Conservation (phyloP, 2,113 vertebrate genomes). For the Emydocephalus ijimae region DNA sequence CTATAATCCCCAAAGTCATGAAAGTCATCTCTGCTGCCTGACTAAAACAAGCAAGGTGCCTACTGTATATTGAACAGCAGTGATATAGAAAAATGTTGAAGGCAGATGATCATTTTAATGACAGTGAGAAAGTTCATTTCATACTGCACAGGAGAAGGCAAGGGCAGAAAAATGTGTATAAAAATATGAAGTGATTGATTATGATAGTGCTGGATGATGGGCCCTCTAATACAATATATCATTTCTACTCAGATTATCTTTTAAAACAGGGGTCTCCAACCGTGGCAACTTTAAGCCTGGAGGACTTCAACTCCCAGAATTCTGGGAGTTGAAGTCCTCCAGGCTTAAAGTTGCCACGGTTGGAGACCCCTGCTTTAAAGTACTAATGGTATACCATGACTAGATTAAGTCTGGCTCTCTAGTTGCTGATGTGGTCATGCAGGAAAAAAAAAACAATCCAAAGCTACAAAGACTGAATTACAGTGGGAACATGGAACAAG, state of each 20-base stretch:
- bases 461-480: neutral
- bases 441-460: neutral
- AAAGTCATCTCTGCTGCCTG: neutral
- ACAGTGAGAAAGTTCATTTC: neutral
- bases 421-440: neutral
- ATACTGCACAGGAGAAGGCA: neutral
- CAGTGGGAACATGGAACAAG: neutral
- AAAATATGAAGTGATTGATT: neutral
- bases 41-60: neutral
- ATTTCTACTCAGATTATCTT: neutral
- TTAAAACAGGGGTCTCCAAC: neutral
- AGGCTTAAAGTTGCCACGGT: no score
- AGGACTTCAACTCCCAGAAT: no score
- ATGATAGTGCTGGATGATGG: neutral
- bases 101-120: neutral
- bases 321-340: no score
- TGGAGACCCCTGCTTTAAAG: no score
- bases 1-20: neutral
- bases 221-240: neutral
- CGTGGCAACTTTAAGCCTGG: no score
- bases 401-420: neutral
- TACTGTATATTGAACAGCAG: neutral
- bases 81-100: neutral
- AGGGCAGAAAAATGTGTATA: neutral
- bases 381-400: neutral